phyloP scores from a whole-genome alignment of 2,797 vertebrate genomes.

The Buphagus erythrorhynchus region DNA sequence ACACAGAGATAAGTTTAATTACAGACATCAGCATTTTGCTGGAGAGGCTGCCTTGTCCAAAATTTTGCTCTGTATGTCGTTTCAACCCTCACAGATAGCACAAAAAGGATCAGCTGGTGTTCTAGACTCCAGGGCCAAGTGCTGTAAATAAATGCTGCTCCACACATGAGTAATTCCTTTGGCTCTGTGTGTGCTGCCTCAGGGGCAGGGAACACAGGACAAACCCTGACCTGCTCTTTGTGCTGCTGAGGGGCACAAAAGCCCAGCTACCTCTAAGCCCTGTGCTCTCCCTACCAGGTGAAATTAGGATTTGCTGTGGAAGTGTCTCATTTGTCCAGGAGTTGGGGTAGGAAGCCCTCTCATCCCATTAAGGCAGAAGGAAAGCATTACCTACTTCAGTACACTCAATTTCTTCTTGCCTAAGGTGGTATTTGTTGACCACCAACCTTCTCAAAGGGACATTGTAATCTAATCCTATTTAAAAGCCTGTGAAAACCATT shows the following conservation, averaged over 20 bases:
- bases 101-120: slow-evolving; percentile 56
- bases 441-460: not conserved
- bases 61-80: not conserved
- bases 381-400: not conserved
- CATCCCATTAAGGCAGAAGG: not conserved
- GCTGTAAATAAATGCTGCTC: slow-evolving; percentile 18
- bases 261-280: not conserved
- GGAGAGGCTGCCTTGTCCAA: slow-evolving; percentile 11
- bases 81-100: slow-evolving; percentile 26
- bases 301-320: not conserved
- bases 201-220: not conserved
- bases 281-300: not conserved
- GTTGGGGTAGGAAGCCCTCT: not conserved
- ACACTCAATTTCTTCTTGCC: not conserved
- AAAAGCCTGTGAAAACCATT: not conserved
- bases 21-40: slow-evolving; percentile 46
- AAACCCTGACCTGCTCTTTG: not conserved
- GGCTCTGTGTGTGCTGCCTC: not conserved
- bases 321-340: not conserved
- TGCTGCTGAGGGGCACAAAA: not conserved
- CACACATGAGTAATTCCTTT: slow-evolving; percentile 21
- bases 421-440: not conserved
- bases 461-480: not conserved
- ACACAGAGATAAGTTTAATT: slow-evolving; percentile 45
- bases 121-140: slow-evolving; percentile 8